A percentile compares a stretch with the other conserved stretches of the same genome.
Conservation (phyloP, 1,140 invertebrate genomes). For the Bombus terrestris region DNA sequence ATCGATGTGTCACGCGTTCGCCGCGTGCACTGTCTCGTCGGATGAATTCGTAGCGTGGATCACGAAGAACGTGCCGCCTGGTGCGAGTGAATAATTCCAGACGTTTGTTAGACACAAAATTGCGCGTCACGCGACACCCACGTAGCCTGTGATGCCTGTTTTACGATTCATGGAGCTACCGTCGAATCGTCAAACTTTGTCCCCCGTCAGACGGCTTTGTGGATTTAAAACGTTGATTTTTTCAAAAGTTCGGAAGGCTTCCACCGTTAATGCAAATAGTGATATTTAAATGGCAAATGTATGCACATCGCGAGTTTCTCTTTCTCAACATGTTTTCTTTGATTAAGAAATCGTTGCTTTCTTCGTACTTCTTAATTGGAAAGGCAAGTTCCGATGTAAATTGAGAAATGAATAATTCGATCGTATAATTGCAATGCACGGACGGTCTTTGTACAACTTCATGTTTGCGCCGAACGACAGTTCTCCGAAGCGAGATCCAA, state of each 20-base stretch:
- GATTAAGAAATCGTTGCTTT: background rate
- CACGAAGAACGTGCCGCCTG: background rate
- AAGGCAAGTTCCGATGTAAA: background rate
- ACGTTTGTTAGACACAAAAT: slow-evolving; percentile 26
- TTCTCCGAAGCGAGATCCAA: background rate
- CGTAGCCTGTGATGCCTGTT: background rate
- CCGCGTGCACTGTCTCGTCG: background rate
- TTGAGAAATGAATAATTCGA: background rate
- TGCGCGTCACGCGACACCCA: slow-evolving; percentile 22
- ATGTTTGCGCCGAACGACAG: background rate
- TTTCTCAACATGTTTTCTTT: background rate
- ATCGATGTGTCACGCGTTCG: slow-evolving; percentile 38
- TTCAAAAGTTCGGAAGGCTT: background rate
- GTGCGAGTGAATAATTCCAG: slow-evolving; percentile 29
- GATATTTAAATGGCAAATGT: too few relatives aligned
- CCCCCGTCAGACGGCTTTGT: background rate
- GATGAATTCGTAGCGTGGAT: slow-evolving; percentile 19
- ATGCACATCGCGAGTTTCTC: background rate
- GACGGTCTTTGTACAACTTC: background rate
- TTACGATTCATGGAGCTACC: slow-evolving; percentile 31
- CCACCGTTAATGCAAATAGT: background rate
- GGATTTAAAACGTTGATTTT: background rate
- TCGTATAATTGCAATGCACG: background rate
- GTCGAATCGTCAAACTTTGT: slow-evolving; percentile 4
- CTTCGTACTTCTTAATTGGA: background rate